A percentile compares a stretch with the other conserved stretches of the same genome.
These are phyloP conservation scores for Cabera pusaria DNA, from an alignment of 2,888 invertebrate species.

Conservation along the genomic window DNA sequence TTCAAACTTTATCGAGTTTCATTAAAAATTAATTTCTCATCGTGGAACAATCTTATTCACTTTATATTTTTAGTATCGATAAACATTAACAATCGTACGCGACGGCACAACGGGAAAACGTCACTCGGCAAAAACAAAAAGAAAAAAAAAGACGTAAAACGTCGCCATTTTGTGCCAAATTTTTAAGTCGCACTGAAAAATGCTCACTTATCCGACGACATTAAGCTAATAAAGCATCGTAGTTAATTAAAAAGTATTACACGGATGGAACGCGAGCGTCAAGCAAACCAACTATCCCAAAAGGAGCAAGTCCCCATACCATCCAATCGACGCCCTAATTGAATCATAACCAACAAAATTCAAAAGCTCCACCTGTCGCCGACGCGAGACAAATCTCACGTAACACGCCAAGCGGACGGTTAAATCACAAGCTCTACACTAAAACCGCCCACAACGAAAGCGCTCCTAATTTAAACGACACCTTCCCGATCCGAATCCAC, in stretches of 20 bases:
- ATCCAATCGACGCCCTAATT: conserved; percentile 72
- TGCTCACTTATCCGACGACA: conserved; percentile 63
- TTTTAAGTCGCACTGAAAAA: conserved; percentile 56
- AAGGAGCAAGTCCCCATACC: conserved; percentile 57
- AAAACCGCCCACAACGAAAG: conserved; percentile 73
- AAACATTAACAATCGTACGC: conserved; percentile 46
- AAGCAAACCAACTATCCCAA: conserved; percentile 49
- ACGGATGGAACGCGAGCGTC: conserved; percentile 48
- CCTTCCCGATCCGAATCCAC: conserved; percentile 51
- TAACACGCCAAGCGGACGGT: conserved; percentile 66
- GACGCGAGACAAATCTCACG: conserved; percentile 51
- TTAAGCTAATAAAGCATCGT: conserved; percentile 83
- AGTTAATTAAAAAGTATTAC: conserved; percentile 78
- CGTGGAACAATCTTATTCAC: conserved; percentile 41
- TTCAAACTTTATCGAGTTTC: conserved; percentile 70
- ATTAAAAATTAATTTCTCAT: conserved; percentile 65
- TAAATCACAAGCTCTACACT: conserved; percentile 65
- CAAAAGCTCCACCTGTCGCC: conserved; percentile 52
- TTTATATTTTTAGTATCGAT: conserved; percentile 60
- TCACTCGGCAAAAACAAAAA: not conserved
- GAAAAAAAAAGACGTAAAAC: conserved; percentile 24
- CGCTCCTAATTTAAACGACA: conserved; percentile 71
- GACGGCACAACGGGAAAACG: conserved; percentile 1
- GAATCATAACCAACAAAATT: conserved; percentile 70
- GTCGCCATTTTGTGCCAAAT: conserved; percentile 49